These are phyloP conservation scores for Oreochromis grahami DNA, from an alignment of 2,797 vertebrate species.

Conservation along the genomic window DNA sequence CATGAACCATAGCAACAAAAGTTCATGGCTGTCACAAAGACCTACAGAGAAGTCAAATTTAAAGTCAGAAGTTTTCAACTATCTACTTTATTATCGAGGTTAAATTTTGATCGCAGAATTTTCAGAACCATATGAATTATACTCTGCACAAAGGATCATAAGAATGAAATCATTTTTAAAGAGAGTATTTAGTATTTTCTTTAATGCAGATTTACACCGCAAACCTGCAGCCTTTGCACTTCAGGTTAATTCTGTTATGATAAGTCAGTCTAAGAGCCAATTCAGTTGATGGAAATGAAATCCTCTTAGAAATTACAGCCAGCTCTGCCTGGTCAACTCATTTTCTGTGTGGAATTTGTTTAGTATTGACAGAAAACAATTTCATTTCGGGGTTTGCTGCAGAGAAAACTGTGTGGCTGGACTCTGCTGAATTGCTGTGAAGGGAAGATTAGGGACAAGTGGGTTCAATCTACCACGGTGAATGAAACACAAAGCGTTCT, in stretches of 20 bases:
- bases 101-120: not conserved
- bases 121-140: not conserved
- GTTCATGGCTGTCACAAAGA: not conserved
- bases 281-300: slow-evolving; percentile 37
- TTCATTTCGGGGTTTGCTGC: not conserved
- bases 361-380: slow-evolving; percentile 41
- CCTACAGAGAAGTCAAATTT: not conserved
- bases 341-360: slow-evolving; percentile 33
- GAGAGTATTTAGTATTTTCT: not conserved
- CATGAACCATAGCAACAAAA: not conserved
- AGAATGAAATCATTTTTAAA: not conserved
- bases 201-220: not conserved
- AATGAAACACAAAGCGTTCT: slow-evolving; percentile 9
- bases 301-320: not conserved
- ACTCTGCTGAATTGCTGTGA: not conserved
- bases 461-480: slow-evolving; percentile 17
- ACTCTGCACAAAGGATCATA: not conserved
- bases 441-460: slow-evolving; percentile 23
- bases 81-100: not conserved
- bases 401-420: not conserved
- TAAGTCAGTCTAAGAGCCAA: not conserved
- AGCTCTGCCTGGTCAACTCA: slow-evolving; percentile 15
- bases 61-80: not conserved
- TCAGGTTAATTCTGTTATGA: not conserved
- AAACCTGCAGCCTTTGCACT: not conserved